A percentile compares a stretch with the other conserved stretches of the same genome.
Conservation (phyloP, 30 jellyfish, hydroid and myxozoan genomes). For the Aurelia sp. region DNA sequence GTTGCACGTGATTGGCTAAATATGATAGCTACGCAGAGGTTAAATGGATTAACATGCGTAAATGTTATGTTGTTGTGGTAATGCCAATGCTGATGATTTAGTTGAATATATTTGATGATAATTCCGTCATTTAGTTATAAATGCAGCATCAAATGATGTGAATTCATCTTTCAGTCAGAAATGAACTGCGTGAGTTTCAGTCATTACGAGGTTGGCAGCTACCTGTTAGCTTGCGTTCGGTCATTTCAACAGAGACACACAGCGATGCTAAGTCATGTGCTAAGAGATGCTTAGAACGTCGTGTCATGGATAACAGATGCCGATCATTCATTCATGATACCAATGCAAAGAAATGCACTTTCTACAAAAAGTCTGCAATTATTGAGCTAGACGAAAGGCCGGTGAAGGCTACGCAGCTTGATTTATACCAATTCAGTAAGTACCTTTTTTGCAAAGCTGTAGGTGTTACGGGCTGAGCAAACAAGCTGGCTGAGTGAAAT, state of each 20-base stretch:
- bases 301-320: slow-evolving; percentile 43
- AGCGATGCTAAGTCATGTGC: slow-evolving; percentile 51
- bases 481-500: too few species aligned
- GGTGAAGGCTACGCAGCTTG: slow-evolving; percentile 37
- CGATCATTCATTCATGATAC: slow-evolving; percentile 69
- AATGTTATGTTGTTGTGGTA: too few species aligned
- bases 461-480: too few species aligned
- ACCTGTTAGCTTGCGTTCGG: slow-evolving; percentile 58
- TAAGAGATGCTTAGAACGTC: slow-evolving; percentile 32
- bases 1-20: too few species aligned
- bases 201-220: slow-evolving; percentile 62
- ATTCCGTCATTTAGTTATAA: too few species aligned
- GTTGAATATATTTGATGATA: too few species aligned
- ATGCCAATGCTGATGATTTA: too few species aligned
- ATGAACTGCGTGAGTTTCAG: slow-evolving; percentile 72
- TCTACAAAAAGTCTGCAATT: slow-evolving; percentile 56
- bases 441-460: too few species aligned
- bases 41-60: too few species aligned
- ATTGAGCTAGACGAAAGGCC: slow-evolving; percentile 55
- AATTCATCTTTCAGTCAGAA: slow-evolving; percentile 49
- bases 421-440: slow-evolving; percentile 85
- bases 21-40: too few species aligned
- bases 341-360: slow-evolving; percentile 43
- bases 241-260: slow-evolving; percentile 21
- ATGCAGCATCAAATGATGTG: too few species aligned